Conservation (phyloP, 2,888 invertebrate species). For the Sicus ferrugineus region DNA sequence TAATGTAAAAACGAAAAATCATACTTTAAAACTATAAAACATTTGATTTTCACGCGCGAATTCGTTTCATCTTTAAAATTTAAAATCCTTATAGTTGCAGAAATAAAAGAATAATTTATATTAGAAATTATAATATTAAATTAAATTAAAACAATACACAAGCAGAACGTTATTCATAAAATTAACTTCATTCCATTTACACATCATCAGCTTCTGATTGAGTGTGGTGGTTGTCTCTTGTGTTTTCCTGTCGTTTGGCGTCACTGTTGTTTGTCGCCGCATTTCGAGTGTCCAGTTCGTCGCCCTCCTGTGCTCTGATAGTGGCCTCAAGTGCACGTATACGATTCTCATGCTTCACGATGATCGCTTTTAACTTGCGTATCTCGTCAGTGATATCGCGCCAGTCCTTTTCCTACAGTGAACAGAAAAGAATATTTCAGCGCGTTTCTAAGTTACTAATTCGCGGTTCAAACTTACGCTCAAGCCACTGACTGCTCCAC, state of each 20-base stretch:
- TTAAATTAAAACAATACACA: conserved; percentile 25
- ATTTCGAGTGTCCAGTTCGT: conserved; percentile 50
- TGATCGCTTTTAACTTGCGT: conserved; percentile 90
- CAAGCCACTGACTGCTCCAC: conserved; percentile 50
- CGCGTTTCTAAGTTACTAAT: background rate
- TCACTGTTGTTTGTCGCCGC: conserved; percentile 44
- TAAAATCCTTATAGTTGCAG: background rate
- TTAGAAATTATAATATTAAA: background rate
- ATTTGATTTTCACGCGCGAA: conserved; percentile 22
- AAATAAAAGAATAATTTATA: background rate
- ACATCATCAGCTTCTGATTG: conserved; percentile 57
- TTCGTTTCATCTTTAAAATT: conserved; percentile 16
- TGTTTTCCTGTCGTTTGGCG: conserved; percentile 44
- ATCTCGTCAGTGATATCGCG: conserved; percentile 90
- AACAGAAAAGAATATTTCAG: background rate
- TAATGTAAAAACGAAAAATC: conserved; percentile 21
- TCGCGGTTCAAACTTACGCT: conserved; percentile 58
- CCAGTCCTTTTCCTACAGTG: conserved; percentile 67
- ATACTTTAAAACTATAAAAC: conserved; percentile 25
- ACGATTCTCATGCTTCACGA: conserved; percentile 88
- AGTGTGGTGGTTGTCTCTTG: conserved; percentile 44
- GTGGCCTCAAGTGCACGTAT: conserved; percentile 64
- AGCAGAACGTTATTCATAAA: conserved; percentile 18
- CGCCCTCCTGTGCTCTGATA: conserved; percentile 55
- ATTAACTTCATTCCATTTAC: conserved; percentile 44